These are phyloP conservation scores for Danionella dracula DNA, from an alignment of 2,797 vertebrate genomes.

Conservation along the genomic window DNA sequence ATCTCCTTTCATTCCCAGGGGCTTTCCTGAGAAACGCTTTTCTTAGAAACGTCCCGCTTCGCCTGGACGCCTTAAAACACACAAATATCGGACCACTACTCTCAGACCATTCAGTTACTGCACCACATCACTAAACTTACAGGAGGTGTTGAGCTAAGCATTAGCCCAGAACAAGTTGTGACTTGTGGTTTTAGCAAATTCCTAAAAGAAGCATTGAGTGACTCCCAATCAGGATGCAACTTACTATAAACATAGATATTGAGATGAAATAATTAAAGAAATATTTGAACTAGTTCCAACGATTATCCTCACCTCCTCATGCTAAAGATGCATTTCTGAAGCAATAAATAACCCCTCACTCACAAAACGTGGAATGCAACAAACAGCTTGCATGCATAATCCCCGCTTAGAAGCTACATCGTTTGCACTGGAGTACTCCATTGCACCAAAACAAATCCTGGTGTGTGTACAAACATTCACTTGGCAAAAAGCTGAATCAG, in stretches of 20 bases:
- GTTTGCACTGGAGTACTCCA: no score
- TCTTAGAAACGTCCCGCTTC: slow-evolving; percentile 56
- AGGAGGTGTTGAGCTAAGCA: neutral
- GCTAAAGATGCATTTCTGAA: no score
- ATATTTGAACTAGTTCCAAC: no score
- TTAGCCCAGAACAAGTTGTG: slow-evolving; percentile 1
- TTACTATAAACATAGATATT: neutral
- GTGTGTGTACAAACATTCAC: no score
- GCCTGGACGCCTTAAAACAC: slow-evolving; percentile 31
- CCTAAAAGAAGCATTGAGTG: no score
- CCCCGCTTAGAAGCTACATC: no score
- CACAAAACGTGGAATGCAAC: no score
- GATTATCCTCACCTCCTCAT: no score
- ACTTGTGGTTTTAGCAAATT: neutral
- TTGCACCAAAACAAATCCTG: no score
- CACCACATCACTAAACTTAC: neutral
- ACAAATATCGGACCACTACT: slow-evolving; percentile 28
- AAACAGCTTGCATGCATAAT: no score
- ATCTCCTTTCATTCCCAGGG: slow-evolving; percentile 65
- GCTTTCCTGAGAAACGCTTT: slow-evolving; percentile 65
- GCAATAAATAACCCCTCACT: no score
- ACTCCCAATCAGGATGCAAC: neutral
- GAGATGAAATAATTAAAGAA: slow-evolving; percentile 7
- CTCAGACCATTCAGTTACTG: slow-evolving; percentile 22
- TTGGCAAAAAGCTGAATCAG: no score